Evolutionary conservation across 2,797 vertebrate species (phyloP), one percentile per base, ranked within the genome.

Genomic region (Spinus pinus): DNA sequence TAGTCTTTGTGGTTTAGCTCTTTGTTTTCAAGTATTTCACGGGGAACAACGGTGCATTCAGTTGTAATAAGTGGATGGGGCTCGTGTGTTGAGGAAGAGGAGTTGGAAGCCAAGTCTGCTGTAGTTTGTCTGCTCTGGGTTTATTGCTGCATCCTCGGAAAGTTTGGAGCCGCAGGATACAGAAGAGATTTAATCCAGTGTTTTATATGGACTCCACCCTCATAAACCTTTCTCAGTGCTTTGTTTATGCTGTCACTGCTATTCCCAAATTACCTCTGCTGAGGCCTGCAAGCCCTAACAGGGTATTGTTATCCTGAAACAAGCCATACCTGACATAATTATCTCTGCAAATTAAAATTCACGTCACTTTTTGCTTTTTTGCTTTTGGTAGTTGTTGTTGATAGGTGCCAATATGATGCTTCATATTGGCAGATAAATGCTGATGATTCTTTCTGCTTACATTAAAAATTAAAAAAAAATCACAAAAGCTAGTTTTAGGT

Each of bases 121-220:
- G 46, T 62, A 87, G 67, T 91, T 87, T 92, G 91, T 71, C 83
- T 81, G 37, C 57, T 71, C 66, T 60, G 62, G 74, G 19, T 71
- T 66, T 75, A 31, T 67, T 91, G 14, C 74, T 88, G 75, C 80
- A 64, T 86, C 77, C 85, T 75, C 44, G 0, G 25, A 89, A 90
- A 95, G 84, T 95, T 96, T 95, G 92, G 71, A 93, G 93, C 91
- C 60, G 46, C 89, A 72, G 91, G 91, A 74, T 86, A 93, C 83
- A 82, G 46, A 85, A 77, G 78, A 87, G 86, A 89, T 39, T 69
- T 87, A 87, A 92, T 82, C 61, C 47, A 65, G 53, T 83, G 65
- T 65, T 92, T 90, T 84, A 66, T 83, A 81, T 58, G 65, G 72
- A 35, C 86, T 95, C 73, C 70, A 90, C 85, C 93, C 94, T 91